Conservation (phyloP, 2,113 vertebrate species). For the Vireo altiloquus region DNA sequence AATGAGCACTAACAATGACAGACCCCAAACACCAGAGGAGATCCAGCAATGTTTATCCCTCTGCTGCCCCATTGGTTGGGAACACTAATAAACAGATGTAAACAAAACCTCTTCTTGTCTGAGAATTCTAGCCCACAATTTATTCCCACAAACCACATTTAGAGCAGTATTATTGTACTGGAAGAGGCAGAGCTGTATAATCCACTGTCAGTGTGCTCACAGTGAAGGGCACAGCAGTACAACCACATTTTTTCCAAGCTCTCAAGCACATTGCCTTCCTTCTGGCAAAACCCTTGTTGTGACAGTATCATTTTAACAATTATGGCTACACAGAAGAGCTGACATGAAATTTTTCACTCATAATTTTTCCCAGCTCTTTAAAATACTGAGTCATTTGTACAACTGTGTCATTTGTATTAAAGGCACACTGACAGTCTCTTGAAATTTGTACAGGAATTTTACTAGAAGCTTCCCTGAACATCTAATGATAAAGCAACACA, state of each 20-base stretch:
- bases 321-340: neutral
- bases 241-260: neutral
- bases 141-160: neutral
- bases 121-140: neutral
- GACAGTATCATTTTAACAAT: neutral
- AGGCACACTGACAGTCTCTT: neutral
- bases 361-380: neutral
- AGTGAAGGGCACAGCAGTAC: neutral
- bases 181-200: neutral
- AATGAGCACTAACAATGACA: neutral
- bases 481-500: neutral
- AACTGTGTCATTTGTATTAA: neutral
- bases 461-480: neutral
- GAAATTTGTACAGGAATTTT: neutral
- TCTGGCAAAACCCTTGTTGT: neutral
- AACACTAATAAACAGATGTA: neutral
- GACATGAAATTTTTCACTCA: neutral
- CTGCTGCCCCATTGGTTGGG: neutral
- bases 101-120: neutral
- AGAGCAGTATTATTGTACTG: neutral
- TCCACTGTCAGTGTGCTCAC: neutral
- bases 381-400: neutral
- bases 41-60: neutral
- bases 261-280: neutral
- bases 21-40: neutral